Evolutionary conservation across 2,797 vertebrate genomes (phyloP).

Genomic region (Chrosomus eos): DNA sequence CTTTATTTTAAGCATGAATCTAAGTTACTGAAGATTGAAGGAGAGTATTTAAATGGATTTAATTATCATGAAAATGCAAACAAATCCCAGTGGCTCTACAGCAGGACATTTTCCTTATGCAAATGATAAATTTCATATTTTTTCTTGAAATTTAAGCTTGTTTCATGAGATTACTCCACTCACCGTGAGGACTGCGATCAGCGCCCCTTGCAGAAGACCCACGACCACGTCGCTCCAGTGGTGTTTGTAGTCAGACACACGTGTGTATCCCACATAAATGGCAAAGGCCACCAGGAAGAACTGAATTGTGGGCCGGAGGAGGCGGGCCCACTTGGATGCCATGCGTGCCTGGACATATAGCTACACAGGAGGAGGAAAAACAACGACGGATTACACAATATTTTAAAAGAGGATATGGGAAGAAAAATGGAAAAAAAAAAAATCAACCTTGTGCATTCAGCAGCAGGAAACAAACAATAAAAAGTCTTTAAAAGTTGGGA

Average conservation of each 20-base stretch:
- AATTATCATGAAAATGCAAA: not conserved
- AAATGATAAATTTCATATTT: too few relatives aligned
- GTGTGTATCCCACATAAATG: slow-evolving; percentile 92
- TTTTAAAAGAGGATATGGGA: not conserved
- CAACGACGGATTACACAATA: not conserved
- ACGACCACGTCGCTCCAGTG: slow-evolving; percentile 93
- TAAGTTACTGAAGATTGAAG: not conserved
- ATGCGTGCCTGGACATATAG: slow-evolving; percentile 93
- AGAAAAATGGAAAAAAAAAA: not conserved
- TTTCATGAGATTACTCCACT: slow-evolving; percentile 64
- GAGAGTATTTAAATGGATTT: not conserved
- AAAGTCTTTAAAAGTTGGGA: not conserved
- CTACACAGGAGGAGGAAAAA: slow-evolving; percentile 67
- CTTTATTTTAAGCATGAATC: not conserved
- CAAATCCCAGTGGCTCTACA: not conserved
- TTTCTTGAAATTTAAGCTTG: not conserved
- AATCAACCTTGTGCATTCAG: not conserved
- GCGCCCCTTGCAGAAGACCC: slow-evolving; percentile 90
- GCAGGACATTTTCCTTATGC: not conserved
- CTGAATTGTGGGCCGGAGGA: slow-evolving; percentile 91
- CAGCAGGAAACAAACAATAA: not conserved
- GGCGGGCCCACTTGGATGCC: slow-evolving; percentile 88
- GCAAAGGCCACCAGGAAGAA: slow-evolving; percentile 91
- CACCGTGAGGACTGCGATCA: slow-evolving; percentile 89
- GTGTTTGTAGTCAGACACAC: slow-evolving; percentile 93